These are phyloP conservation scores for Garra rufa DNA, from an alignment of 2,113 vertebrate genomes.

Conservation along the genomic window DNA sequence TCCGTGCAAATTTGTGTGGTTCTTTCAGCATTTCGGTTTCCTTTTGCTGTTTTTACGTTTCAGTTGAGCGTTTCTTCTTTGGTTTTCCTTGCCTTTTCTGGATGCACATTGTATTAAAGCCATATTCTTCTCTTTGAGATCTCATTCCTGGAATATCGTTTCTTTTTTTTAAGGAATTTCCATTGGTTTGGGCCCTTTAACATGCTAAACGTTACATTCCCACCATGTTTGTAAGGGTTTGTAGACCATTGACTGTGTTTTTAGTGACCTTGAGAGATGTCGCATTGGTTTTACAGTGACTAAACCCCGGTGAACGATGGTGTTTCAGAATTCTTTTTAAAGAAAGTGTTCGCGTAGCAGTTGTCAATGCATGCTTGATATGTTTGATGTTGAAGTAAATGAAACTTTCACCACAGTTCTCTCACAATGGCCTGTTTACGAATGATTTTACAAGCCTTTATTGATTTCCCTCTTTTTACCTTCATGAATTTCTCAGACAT, in stretches of 20 bases:
- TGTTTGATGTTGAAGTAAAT: conserved; percentile 77
- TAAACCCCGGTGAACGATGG: conserved; percentile 57
- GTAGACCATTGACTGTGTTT: conserved; percentile 68
- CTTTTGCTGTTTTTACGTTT: conserved; percentile 58
- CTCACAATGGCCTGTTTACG: conserved; percentile 63
- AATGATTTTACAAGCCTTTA: conserved; percentile 53
- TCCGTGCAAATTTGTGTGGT: conserved; percentile 84
- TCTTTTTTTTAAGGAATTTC: conserved; percentile 20
- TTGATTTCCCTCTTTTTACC: conserved; percentile 45
- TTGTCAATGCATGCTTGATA: conserved; percentile 81
- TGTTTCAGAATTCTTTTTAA: conserved; percentile 55
- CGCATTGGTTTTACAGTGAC: conserved; percentile 42
- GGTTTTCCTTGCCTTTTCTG: conserved; percentile 74
- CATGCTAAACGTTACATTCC: conserved; percentile 13
- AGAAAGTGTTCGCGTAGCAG: conserved; percentile 69
- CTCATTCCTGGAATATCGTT: background rate
- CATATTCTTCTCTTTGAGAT: conserved; percentile 72
- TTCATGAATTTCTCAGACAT: conserved; percentile 54
- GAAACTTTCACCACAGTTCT: conserved; percentile 62
- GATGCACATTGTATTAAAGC: conserved; percentile 81
- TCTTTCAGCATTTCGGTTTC: conserved; percentile 73
- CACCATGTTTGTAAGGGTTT: conserved; percentile 56
- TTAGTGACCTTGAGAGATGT: conserved; percentile 56
- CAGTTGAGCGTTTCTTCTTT: conserved; percentile 57
- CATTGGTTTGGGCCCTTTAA: conserved; percentile 38